Base-by-base conservation (phyloP, 2,888 invertebrate genomes). In the Apamea sordens region DNA sequence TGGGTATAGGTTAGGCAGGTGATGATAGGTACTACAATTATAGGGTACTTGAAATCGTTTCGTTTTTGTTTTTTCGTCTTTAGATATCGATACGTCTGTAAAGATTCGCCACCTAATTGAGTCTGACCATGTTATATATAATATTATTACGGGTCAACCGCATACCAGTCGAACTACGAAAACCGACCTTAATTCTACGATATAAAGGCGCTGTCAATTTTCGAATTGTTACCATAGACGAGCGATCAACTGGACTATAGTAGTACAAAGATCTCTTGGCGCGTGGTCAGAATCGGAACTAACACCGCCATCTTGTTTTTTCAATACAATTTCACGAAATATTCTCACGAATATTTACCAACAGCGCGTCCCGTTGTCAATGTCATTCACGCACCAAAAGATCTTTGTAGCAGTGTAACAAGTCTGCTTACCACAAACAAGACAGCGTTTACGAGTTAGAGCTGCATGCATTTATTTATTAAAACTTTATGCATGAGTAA, bases 401-500 rank as follows among this genome's bases (percentile, higher is more conserved):
- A n/a, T 32, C 32, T 32, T 36, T 36, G 21, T 24, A 64, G 64
- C 32, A 64, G 64, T 64, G 64, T 21, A 36, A 64, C 8, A 32
- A n/a, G 7, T 73, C 36, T 63, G 47, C 50, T 59, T 65, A 65
- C 76, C 76, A 76, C n/a, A 76, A 65, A 76, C 59, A 69, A 79
- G 78, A 70, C 77, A 69, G 69, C 69, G 69, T 77, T 70, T 64
- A 79, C 78, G 15, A 61, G 15, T 41, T 41, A 50, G n/a, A 61
- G 28, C 5, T 32, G 15, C 6, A 18, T 28, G 24, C 56, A 56
- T 56, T 24, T 53, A 53, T 53, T 53, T 56, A 56, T 24, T 56
- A 56, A 56, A 56, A 56, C 56, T 3, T 56, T 3, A 24, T 11
- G 4, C 24, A 56, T 3, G 24, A 56, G 3, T 50, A 56, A 56